Base-by-base conservation (phyloP, 2,797 vertebrate genomes). In the Pseudochaenichthys georgianus region DNA sequence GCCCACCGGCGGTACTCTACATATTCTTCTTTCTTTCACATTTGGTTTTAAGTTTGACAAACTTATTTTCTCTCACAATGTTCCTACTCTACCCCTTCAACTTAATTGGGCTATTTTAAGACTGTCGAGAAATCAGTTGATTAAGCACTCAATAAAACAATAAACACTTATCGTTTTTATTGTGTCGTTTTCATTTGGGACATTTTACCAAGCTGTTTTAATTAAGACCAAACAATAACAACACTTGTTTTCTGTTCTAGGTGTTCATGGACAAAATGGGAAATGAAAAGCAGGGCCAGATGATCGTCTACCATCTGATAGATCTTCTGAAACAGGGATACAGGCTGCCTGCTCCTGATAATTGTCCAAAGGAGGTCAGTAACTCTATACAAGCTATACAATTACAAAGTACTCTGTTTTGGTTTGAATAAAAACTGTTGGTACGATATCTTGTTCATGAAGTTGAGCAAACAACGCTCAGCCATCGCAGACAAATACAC, bases 251-350 rank as follows among this genome's bases (percentile, higher is more conserved):
- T 66, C 15, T 85, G 15, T n/a, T 84, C 59, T 84, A 99, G 98
- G 96, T 99, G 86, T 99, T 99, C 81, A 98, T 99, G 98, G 95
- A 97, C 50, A 96, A 96, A 95, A 99, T 99, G 94, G 98, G 98
- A 19, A 96, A 95, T 61, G 98, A 99, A 87, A 99, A 99, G 86
- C 98, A 99, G 89, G 98, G 98, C 42, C 98, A 99, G 93, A 99
- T 99, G 98, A 99, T 99, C 53, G 98, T 99, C 3, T 99, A 98
- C 90, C 97, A 99, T 86, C 94, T 99, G 81, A 97, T 98, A 78
- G 96, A 98, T 71, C 96, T 99, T 82, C 88, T 96, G 74, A 98
- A 96, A 86, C 94, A 93, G 28, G 96, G 95, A 48, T 97, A 95
- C 58, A 94, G 98, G 82, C 85, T 99, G 9, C 97, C 96, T 0